phyloP scores from a whole-genome alignment of 1,140 invertebrate genomes.

The Antheraea pernyi region DNA sequence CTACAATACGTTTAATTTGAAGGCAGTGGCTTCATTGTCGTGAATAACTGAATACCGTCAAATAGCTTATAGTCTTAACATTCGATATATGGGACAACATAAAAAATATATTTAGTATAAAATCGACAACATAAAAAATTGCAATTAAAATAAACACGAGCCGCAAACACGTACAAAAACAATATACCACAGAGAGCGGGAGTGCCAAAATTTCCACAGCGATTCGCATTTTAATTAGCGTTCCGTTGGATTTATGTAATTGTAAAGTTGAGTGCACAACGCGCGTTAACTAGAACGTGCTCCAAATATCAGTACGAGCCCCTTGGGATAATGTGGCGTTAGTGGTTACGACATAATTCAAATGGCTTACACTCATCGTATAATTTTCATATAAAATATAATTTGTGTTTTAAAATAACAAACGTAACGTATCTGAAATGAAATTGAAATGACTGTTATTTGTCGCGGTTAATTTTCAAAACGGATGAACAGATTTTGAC shows the following conservation, averaged over 20 bases:
- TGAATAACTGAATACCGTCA: no score
- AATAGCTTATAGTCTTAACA: not conserved
- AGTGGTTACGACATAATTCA: conserved; percentile 4
- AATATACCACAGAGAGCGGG: conserved; percentile 4
- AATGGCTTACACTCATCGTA: not conserved
- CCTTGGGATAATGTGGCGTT: not conserved
- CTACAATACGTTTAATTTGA: no score
- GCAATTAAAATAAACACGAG: conserved; percentile 12
- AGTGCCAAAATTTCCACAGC: conserved; percentile 8
- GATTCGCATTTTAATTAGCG: conserved; percentile 13
- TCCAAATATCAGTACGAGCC: conserved; percentile 1
- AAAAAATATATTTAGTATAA: not conserved
- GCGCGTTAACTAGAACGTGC: not conserved
- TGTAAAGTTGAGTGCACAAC: conserved; percentile 9
- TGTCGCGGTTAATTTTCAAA: no score
- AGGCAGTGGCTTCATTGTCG: no score
- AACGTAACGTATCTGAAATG: not conserved
- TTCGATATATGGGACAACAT: not conserved
- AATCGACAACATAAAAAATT: not conserved
- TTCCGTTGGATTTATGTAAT: conserved; percentile 10
- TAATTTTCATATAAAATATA: not conserved
- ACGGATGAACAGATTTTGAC: no score
- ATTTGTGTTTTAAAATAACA: not conserved
- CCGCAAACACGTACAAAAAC: not conserved
- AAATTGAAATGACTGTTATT: no score